Percentiles rank a stretch among this genome's conserved stretches.
Evolutionary conservation across 2,888 invertebrate genomes (phyloP).

Genomic region (Lysandra bellargus): DNA sequence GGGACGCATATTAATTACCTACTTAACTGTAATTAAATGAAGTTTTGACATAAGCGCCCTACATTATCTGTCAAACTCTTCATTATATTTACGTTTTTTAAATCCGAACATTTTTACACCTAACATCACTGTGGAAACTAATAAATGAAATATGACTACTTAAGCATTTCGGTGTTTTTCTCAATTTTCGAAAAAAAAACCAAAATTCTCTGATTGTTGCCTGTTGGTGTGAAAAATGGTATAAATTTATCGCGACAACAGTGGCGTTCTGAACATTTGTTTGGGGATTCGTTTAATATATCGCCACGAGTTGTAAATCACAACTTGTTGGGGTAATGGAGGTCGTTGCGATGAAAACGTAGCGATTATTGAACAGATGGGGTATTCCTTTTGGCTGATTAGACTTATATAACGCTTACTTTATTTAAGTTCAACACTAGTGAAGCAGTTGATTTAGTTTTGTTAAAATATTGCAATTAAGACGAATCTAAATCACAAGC

Average conservation of each 20-base stretch:
- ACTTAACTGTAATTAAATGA: too few relatives aligned
- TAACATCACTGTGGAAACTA: too few relatives aligned
- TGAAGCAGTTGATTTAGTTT: too few relatives aligned
- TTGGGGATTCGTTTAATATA: conserved; percentile 11
- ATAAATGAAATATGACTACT: too few relatives aligned
- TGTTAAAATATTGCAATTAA: too few relatives aligned
- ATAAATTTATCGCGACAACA: conserved; percentile 1
- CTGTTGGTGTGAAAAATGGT: background rate
- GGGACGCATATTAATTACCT: too few relatives aligned
- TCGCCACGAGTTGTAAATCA: background rate
- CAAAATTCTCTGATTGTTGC: background rate
- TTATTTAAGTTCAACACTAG: too few relatives aligned
- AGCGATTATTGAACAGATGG: background rate
- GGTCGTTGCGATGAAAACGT: background rate
- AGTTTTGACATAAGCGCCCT: too few relatives aligned
- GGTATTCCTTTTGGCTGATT: background rate
- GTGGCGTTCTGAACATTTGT: background rate
- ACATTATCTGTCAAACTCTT: too few relatives aligned
- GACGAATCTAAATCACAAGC: too few relatives aligned
- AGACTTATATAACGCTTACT: background rate
- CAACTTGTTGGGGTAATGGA: conserved; percentile 13
- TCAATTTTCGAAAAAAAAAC: background rate
- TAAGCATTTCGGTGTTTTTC: background rate
- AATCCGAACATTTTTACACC: too few relatives aligned
- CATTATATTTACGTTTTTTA: too few relatives aligned